phyloP scores from a whole-genome alignment of 1,140 invertebrate species.

The Drosophila saltans region DNA sequence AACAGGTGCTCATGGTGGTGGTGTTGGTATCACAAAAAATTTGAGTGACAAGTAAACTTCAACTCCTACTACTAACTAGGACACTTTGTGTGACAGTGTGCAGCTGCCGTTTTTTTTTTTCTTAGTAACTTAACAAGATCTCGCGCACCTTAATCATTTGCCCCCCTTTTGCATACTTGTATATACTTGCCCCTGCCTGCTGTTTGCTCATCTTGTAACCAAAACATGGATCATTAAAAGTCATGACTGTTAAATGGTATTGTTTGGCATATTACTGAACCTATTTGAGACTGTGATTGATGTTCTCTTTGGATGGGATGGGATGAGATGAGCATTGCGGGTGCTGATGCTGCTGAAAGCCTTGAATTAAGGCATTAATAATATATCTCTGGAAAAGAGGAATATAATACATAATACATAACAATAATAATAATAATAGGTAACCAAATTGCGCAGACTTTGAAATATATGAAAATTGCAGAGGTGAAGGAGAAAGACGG shows the following conservation, averaged over 20 bases:
- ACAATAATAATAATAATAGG: conserved; percentile 61
- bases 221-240: conserved; percentile 70
- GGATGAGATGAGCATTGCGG: conserved; percentile 51
- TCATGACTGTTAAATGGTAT: conserved; percentile 65
- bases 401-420: conserved; percentile 19
- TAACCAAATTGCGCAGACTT: conserved; percentile 22
- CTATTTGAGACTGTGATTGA: conserved; percentile 75
- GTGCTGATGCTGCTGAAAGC: conserved; percentile 59
- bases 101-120: conserved; percentile 32
- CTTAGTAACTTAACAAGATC: background rate
- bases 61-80: conserved; percentile 38
- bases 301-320: conserved; percentile 39
- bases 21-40: background rate
- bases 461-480: conserved; percentile 1
- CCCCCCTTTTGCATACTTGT: background rate
- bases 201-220: background rate
- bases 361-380: conserved; percentile 61
- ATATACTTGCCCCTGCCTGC: background rate
- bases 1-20: conserved; percentile 5
- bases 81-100: conserved; percentile 27
- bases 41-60: conserved; percentile 1
- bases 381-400: conserved; percentile 37
- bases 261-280: conserved; percentile 44
- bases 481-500: background rate
- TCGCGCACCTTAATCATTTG: conserved; percentile 12